Evolutionary conservation across 2,113 vertebrate genomes (phyloP).

Genomic region (Oreochromis niloticus): DNA sequence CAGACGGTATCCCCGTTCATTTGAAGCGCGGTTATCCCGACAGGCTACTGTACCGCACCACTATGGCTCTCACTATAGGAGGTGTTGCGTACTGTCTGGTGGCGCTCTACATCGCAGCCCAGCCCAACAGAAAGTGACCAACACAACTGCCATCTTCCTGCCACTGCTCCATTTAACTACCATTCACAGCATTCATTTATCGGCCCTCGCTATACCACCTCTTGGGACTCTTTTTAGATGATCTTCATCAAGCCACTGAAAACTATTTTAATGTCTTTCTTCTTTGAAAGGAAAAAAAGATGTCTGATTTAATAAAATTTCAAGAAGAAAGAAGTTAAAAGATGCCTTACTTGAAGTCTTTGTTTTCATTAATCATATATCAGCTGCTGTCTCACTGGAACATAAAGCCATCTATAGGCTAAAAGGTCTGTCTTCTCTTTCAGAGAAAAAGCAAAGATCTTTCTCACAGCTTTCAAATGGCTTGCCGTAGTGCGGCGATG

Average conservation of each 20-base stretch:
- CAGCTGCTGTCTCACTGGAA: neutral
- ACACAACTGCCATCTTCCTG: neutral
- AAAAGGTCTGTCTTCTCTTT: neutral
- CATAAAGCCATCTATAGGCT: neutral
- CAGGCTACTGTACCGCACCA: constrained; percentile 91
- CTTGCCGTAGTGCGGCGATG: neutral
- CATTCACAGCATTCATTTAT: neutral
- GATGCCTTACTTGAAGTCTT: neutral
- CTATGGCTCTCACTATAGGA: constrained; percentile 91
- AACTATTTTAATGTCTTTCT: neutral
- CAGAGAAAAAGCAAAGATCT: neutral
- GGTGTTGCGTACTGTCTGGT: constrained; percentile 89
- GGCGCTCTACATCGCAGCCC: constrained; percentile 87
- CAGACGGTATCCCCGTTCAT: constrained; percentile 84
- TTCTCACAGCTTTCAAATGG: neutral
- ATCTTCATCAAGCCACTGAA: neutral
- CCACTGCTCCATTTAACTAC: neutral
- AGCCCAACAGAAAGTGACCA: constrained; percentile 68
- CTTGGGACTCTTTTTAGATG: constrained; percentile 26
- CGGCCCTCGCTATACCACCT: neutral
- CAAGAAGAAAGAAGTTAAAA: neutral
- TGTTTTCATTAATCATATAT: neutral
- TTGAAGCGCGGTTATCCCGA: constrained; percentile 87
- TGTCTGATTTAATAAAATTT: constrained; percentile 58
- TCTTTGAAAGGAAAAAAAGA: constrained; percentile 15